These are phyloP conservation scores for Pipistrellus pipistrellus DNA, from an alignment of 2,797 vertebrate genomes.

Conservation along the genomic window DNA sequence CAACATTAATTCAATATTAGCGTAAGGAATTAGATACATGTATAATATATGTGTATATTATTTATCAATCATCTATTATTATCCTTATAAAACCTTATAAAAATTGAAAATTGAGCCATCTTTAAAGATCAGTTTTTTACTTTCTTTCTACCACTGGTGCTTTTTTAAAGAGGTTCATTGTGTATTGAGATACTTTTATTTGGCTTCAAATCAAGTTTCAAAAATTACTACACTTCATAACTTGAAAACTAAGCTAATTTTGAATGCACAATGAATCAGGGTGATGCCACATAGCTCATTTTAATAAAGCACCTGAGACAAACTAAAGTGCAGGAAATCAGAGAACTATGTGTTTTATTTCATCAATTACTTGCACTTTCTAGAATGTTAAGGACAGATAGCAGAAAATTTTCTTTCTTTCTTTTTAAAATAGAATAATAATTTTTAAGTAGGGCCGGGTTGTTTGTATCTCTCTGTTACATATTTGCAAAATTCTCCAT, in stretches of 20 bases:
- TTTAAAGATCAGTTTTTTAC: conserved; percentile 72
- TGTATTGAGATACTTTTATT: conserved; percentile 77
- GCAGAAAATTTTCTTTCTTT: not conserved
- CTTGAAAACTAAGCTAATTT: conserved; percentile 68
- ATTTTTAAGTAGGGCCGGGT: not conserved
- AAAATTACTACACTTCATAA: conserved; percentile 76
- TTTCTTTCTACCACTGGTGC: conserved; percentile 33
- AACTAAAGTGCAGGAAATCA: not conserved
- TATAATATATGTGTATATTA: not conserved
- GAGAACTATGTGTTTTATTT: not conserved
- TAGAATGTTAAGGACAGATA: conserved; percentile 40
- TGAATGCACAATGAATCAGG: conserved; percentile 56
- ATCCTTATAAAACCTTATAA: conserved; percentile 44
- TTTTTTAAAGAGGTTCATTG: conserved; percentile 74
- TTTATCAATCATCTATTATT: not conserved
- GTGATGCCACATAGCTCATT: conserved; percentile 67
- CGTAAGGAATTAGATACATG: not conserved
- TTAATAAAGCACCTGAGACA: conserved; percentile 63
- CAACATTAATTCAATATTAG: not conserved
- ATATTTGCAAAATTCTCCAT: not conserved
- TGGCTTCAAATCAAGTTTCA: conserved; percentile 59
- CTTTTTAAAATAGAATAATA: not conserved
- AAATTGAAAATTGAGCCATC: conserved; percentile 73
- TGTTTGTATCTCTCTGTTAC: not conserved
- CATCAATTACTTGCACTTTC: conserved; percentile 23